Evolutionary conservation across 2,113 vertebrate species (phyloP), one percentile per base, ranked within the genome.

Genomic region (Cryptomyrus ogoouensis): DNA sequence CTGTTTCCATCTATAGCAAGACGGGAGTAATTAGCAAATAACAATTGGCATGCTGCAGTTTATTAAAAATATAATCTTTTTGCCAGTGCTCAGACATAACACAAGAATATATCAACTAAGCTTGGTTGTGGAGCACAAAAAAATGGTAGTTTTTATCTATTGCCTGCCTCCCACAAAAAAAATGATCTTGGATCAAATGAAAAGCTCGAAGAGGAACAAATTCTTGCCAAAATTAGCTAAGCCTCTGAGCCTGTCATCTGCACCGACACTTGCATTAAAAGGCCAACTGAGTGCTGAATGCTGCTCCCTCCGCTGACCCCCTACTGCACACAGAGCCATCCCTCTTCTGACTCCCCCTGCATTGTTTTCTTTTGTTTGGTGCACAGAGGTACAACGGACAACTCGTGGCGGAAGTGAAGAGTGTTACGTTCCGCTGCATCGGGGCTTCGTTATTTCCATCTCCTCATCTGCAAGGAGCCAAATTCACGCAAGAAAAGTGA

Each of bases 151-250:
- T 95, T 95, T 92, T 91, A 93, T 90, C 92, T 93, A 92, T 93
- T 95, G 94, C 94, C 90, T 91, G 91, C 93, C 91, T 93, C 92
- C 83, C 86, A 1, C 50, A 42, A 90, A 93, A 46, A 94, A 93
- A 24, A 94, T 31, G 9, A 93, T 94, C 92, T 90, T 93, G 95
- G 95, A 96, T 96, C 95, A 96, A 96, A 96, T 94, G 94, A 92
- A 93, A 91, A 89, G 91, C 89, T 95, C 94, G 93, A 95, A 95
- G 96, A 95, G 93, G 92, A 84, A 46, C 93, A 92, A 47, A 93
- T 89, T 93, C 94, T 93, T 94, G 95, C 93, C 94, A 94, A 95
- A 96, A 96, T 95, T 94, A 96, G 95, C 94, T 96, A 96, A 96
- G 95, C 95, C 94, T 95, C 94, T 96, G 94, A 93, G 94, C 93